A percentile compares a stretch with the other conserved stretches of the same genome.
Conservation (phyloP, 2,888 invertebrate genomes). For the Drosophila robusta region DNA sequence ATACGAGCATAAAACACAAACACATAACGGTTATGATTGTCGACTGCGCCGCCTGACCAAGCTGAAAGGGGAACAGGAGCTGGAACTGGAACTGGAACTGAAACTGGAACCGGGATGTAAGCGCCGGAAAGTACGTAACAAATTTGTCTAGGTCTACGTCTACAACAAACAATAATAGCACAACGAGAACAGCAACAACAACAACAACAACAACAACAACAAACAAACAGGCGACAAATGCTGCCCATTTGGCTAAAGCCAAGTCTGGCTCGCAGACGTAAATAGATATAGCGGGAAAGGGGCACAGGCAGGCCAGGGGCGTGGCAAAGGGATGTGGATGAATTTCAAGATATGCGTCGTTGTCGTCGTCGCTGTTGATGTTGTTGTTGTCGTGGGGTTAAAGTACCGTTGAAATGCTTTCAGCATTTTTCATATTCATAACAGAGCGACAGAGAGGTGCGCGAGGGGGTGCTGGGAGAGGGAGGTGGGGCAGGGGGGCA, state of each 20-base stretch:
- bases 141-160: constrained; percentile 54
- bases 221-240: constrained; percentile 54
- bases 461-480: neutral
- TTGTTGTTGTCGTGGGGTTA: constrained; percentile 57
- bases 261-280: constrained; percentile 13
- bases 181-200: constrained; percentile 15
- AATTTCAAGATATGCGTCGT: constrained; percentile 55
- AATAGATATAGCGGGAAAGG: neutral
- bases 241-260: constrained; percentile 44
- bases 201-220: constrained; percentile 12
- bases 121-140: constrained; percentile 56
- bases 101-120: constrained; percentile 27
- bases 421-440: constrained; percentile 69
- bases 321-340: constrained; percentile 23
- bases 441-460: constrained; percentile 9
- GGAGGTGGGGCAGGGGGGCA: neutral
- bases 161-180: constrained; percentile 6
- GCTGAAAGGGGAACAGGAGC: constrained; percentile 19
- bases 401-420: constrained; percentile 76
- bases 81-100: constrained; percentile 22
- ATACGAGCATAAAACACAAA: constrained; percentile 44
- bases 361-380: constrained; percentile 17
- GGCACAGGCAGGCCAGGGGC: neutral
- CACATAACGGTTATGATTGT: constrained; percentile 51
- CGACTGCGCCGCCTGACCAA: constrained; percentile 16